Evolutionary conservation across 2,113 vertebrate species (phyloP).

Genomic region (Ahaetulla prasina): DNA sequence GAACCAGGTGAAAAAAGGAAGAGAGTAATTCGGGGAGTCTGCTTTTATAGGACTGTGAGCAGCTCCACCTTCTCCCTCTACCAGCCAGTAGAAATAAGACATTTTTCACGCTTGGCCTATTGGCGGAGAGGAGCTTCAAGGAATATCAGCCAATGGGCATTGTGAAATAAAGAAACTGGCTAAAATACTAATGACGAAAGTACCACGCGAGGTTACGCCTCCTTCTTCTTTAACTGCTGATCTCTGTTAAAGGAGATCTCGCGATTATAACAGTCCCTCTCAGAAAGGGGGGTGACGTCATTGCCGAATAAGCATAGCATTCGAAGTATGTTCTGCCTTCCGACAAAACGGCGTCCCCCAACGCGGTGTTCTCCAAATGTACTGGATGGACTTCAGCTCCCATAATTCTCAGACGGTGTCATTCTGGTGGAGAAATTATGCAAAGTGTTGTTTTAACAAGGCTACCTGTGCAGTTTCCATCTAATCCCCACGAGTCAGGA

Average conservation of each 20-base stretch:
- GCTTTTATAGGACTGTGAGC: background rate
- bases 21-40: fast-evolving
- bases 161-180: background rate
- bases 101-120: background rate
- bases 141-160: background rate
- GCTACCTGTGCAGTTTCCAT: background rate
- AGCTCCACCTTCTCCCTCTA: background rate
- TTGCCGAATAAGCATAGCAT: background rate
- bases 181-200: background rate
- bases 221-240: background rate
- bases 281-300: background rate
- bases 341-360: background rate
- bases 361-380: background rate
- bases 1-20: background rate
- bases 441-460: background rate
- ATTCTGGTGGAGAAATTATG: background rate
- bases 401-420: background rate
- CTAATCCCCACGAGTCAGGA: background rate
- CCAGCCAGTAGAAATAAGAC: background rate
- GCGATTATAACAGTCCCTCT: background rate
- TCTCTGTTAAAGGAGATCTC: background rate
- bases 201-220: background rate
- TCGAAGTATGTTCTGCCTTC: background rate
- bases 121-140: background rate
- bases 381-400: background rate